These are phyloP conservation scores for Garrulus glandarius DNA, from an alignment of 2,797 vertebrate species.

Conservation along the genomic window DNA sequence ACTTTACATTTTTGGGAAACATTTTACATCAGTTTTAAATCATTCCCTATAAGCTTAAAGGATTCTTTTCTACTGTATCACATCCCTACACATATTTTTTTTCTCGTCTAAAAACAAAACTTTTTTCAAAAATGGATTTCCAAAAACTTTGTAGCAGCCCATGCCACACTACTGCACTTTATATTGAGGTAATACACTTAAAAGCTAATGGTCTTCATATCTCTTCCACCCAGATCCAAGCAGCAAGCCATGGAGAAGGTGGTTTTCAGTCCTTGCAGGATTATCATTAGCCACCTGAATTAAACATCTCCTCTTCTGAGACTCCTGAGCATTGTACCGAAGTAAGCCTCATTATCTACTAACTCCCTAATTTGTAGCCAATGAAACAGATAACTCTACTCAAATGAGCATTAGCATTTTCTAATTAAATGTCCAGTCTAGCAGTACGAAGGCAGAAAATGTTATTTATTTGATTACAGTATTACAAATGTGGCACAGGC, in stretches of 20 bases:
- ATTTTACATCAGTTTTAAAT: background rate
- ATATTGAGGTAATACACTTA: background rate
- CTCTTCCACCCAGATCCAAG: background rate
- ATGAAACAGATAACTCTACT: conserved; percentile 20
- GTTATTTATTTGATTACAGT: conserved; percentile 33
- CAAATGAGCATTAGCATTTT: conserved; percentile 10
- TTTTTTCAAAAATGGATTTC: background rate
- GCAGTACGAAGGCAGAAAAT: background rate
- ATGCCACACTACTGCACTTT: background rate
- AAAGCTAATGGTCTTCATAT: background rate
- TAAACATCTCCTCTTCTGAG: background rate
- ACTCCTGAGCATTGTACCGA: background rate
- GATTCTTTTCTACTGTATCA: background rate
- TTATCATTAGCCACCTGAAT: background rate
- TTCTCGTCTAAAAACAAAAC: background rate
- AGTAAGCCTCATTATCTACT: conserved; percentile 8
- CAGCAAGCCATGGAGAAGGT: background rate
- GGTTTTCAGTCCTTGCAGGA: background rate
- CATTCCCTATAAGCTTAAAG: background rate
- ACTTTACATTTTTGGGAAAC: background rate
- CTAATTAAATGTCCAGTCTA: conserved; percentile 32
- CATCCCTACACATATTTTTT: background rate
- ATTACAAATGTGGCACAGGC: background rate
- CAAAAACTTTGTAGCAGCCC: background rate
- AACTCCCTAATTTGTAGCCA: conserved; percentile 21